Conservation (phyloP, 2,797 vertebrate species). For the Myotis pilosus region DNA sequence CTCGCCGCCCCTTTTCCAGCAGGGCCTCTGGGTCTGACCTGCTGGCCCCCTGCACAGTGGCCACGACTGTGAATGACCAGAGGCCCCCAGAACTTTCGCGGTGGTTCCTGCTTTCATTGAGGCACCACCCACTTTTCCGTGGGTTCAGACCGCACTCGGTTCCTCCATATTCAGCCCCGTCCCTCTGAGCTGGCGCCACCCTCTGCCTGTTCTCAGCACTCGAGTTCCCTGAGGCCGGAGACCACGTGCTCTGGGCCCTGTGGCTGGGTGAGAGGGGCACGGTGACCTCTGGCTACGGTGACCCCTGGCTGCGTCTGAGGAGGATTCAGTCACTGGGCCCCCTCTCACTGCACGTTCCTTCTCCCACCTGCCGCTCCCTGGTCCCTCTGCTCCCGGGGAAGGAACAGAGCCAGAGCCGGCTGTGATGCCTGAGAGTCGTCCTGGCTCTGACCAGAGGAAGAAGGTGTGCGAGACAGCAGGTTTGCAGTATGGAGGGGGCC, state of each 20-base stretch:
- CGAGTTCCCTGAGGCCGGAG: background rate
- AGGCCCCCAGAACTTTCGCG: background rate
- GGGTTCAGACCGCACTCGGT: background rate
- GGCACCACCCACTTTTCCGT: fast-evolving
- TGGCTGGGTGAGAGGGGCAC: background rate
- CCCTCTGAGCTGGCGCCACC: fast-evolving
- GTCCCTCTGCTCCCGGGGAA: background rate
- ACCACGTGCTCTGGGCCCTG: fast-evolving
- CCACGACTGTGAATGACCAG: background rate
- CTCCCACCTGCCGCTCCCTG: background rate
- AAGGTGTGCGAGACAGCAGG: background rate
- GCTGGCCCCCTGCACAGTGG: background rate
- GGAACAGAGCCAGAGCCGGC: background rate
- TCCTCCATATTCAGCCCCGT: background rate
- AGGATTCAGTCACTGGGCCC: fast-evolving
- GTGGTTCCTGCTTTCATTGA: background rate
- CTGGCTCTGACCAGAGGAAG: background rate
- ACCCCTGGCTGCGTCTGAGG: background rate
- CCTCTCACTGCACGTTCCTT: background rate
- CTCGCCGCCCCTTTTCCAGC: background rate
- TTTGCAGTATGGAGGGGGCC: background rate
- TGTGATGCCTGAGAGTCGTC: background rate
- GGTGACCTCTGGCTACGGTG: background rate
- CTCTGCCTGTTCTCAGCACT: background rate
- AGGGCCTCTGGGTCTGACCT: background rate